Conservation (phyloP, 2,113 vertebrate genomes). For the Anoura caudifer region DNA sequence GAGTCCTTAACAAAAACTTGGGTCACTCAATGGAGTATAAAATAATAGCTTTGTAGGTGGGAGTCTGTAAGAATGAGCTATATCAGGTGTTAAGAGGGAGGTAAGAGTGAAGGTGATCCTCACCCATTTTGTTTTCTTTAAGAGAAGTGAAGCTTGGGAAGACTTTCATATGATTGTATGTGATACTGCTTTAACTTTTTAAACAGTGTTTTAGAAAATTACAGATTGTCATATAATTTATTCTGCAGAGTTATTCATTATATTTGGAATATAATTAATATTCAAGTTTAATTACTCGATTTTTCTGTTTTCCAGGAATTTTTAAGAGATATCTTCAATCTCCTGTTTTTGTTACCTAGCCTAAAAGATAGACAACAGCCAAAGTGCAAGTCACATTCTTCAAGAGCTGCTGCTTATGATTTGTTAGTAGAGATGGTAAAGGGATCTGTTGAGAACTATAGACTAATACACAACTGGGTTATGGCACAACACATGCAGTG, state of each 20-base stretch:
- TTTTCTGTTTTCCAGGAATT: slow-evolving; percentile 87
- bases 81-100: neutral
- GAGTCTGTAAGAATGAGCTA: neutral
- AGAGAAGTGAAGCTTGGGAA: neutral
- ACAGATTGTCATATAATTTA: neutral
- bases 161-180: neutral
- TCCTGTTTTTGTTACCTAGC: slow-evolving; percentile 97
- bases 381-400: slow-evolving; percentile 98
- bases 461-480: slow-evolving; percentile 99
- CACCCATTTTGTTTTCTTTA: neutral
- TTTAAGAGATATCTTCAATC: slow-evolving; percentile 95
- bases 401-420: slow-evolving; percentile 96
- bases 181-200: neutral
- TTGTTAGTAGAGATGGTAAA: slow-evolving; percentile 98
- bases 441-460: slow-evolving; percentile 97
- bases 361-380: slow-evolving; percentile 96
- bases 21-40: neutral
- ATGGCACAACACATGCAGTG: slow-evolving; percentile 99
- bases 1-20: neutral
- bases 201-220: neutral
- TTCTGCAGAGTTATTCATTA: neutral
- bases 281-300: neutral
- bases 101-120: neutral
- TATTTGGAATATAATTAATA: slow-evolving; percentile 29
- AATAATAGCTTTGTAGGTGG: neutral